A percentile compares a stretch with the other conserved stretches of the same genome.
phyloP scores from a whole-genome alignment of 2,797 vertebrate genomes.

The Mormyrops boulengeri region DNA sequence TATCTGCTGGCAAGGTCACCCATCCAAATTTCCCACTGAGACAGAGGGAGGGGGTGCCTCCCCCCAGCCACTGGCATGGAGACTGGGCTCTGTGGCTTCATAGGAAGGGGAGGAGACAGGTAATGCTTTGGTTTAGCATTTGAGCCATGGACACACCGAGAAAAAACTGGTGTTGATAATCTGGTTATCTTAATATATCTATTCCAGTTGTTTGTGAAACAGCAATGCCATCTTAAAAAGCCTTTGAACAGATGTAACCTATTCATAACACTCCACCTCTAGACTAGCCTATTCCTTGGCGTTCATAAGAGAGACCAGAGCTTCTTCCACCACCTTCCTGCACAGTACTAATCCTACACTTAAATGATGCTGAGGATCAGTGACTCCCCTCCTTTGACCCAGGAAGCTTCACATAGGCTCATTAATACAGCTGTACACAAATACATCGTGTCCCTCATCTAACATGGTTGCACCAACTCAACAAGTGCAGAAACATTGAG shows the following conservation, averaged over 20 bases:
- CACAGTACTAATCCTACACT: not conserved
- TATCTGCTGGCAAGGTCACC: not conserved
- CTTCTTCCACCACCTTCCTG: not conserved
- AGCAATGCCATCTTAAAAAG: constrained; percentile 21
- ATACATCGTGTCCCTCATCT: not conserved
- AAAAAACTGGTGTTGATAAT: not conserved
- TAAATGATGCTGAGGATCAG: not conserved
- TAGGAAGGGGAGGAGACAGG: not conserved
- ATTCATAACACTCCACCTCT: constrained; percentile 17
- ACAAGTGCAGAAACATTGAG: not conserved
- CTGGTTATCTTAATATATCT: constrained; percentile 19
- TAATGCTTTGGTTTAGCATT: constrained; percentile 4
- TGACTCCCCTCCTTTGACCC: not conserved
- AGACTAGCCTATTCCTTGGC: not conserved
- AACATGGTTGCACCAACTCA: not conserved
- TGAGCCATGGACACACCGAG: not conserved
- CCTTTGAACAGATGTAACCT: constrained; percentile 16
- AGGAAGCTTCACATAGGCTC: not conserved
- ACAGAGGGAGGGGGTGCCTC: not conserved
- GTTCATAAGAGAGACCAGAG: not conserved
- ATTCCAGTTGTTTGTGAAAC: constrained; percentile 7
- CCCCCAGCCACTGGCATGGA: not conserved
- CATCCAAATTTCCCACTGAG: not conserved
- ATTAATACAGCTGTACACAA: not conserved
- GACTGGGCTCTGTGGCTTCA: not conserved